Base-by-base conservation (phyloP, 2,113 vertebrate species). In the Machaerirhynchus nigripectus region DNA sequence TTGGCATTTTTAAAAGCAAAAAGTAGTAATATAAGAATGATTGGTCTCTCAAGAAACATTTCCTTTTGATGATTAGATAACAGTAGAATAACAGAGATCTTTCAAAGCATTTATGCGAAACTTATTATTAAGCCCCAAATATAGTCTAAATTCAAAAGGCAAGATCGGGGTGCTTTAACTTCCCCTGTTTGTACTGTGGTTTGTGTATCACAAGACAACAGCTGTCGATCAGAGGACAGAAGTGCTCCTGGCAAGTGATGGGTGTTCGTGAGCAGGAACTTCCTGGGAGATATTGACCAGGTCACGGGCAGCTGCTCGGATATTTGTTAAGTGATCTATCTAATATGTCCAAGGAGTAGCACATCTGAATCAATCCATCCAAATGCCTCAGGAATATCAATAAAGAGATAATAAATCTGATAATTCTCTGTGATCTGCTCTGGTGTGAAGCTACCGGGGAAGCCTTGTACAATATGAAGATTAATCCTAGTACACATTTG, bases 241-340 rank as follows among this genome's bases (percentile, higher is more conserved):
- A 9, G 7, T 18, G 17, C 10, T 86, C 35, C 42, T 74, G 46
- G 71, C 71, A 53, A 86, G 60, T 35, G 90, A 84, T 90, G 85
- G 63, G 63, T 88, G 46, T 67, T 53, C 85, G 61, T 69, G 84
- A 91, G 70, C 82, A 80, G 94, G 90, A 95, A 90, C 87, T 95
- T 97, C 90, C 71, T 94, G 90, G 93, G 87, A 94, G 75, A 92
- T 94, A 92, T 67, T 90, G 93, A 94, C 71, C 19, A 22, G 63
- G 70, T 94, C 90, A 86, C 1, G 4, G 75, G 78, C 87, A 96
- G 84, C 87, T 93, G 63, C 95, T 85, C 28, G 24, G 91, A 94
- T 95, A 93, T 97, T 93, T 95, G 84, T 97, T 90, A 87, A 90
- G 63, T 85, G 80, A 91, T 94, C 91, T 91, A 42, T 96, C 95